A percentile compares a stretch with the other conserved stretches of the same genome.
phyloP scores from a whole-genome alignment of 2,888 invertebrate genomes.

The Meliscaeva auricollis region DNA sequence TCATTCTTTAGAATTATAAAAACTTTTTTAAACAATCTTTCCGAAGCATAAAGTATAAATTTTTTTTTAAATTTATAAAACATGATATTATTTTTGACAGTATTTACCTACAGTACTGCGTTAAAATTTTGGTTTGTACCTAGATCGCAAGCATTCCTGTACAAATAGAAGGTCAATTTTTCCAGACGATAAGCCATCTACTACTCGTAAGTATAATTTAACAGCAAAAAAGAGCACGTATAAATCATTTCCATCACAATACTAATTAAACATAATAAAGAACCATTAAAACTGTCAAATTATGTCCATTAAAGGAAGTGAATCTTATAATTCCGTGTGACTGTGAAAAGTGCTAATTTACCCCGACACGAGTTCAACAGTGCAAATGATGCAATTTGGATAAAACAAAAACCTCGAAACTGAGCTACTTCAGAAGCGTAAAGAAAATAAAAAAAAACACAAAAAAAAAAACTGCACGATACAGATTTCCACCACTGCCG shows the following conservation, averaged over 20 bases:
- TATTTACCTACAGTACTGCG: no score
- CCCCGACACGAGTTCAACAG: conserved; percentile 57
- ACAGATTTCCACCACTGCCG: conserved; percentile 45
- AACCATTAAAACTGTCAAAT: conserved; percentile 59
- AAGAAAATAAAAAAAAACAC: background rate
- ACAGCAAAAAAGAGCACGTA: conserved; percentile 26
- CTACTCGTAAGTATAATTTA: background rate
- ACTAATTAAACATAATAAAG: conserved; percentile 61
- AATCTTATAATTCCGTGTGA: conserved; percentile 44
- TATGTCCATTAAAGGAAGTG: conserved; percentile 56
- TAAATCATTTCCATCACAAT: conserved; percentile 38
- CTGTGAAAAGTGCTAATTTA: conserved; percentile 1
- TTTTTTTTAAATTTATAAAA: no score
- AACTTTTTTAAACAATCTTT: no score
- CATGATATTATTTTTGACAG: no score
- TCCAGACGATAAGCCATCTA: background rate
- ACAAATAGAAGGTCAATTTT: no score
- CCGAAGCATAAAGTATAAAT: no score
- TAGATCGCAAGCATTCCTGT: no score
- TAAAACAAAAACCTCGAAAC: conserved; percentile 15
- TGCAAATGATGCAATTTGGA: conserved; percentile 69
- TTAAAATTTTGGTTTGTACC: no score
- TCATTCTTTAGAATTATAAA: no score
- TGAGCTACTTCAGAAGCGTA: conserved; percentile 46
- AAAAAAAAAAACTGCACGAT: conserved; percentile 35